Evolutionary conservation across 1,140 invertebrate genomes (phyloP), one percentile per base, ranked within the genome.

Genomic region (Agrilus planipennis): DNA sequence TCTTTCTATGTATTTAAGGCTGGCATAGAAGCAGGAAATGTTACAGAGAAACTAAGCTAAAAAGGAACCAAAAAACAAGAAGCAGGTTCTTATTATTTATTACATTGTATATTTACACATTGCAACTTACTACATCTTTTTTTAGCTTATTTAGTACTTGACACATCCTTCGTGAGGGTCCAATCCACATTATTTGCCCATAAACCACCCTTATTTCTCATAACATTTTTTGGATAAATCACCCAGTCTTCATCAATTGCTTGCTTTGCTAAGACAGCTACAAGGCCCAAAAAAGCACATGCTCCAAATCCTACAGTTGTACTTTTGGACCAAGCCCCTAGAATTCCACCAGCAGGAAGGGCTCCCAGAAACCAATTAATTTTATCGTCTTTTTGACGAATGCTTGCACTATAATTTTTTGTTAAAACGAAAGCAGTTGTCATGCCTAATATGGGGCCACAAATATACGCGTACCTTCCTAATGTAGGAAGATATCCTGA

Each of bases 351-450:
- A 27, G 76, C 67, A 2, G 65, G 65, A 9, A 62, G 52, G 7
- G 73, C 77, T 10, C 76, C 77, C 36, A 73, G 15, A 37, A 71
- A 62, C 50, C 75, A 77, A 48, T 76, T 77, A 0, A 68, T 61
- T 58, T 55, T 49, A 52, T 81, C 81, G 51, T 84, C 77, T 53
- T 79, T 78, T 17, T 69, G 67, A 28, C 81, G 66, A 0, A 76
- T 16, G 40, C 72, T 75, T 10, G 69, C 69, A 1, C 71, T 52
- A 1, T 65, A 47, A 47, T 76, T 81, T 3, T 72, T 68, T 1
- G 70, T 69, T 2, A 75, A 53, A 4, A 75, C 71, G 58, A 77
- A 84, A 6, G 77, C 65, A 7, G 75, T 61, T 6, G 71, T 69
- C 65, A 79, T 73, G 16, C 72, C 75, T 36, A 76, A 62, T 9